Evolutionary conservation across 2,888 invertebrate genomes (phyloP).

Genomic region (Tridacna crocea): DNA sequence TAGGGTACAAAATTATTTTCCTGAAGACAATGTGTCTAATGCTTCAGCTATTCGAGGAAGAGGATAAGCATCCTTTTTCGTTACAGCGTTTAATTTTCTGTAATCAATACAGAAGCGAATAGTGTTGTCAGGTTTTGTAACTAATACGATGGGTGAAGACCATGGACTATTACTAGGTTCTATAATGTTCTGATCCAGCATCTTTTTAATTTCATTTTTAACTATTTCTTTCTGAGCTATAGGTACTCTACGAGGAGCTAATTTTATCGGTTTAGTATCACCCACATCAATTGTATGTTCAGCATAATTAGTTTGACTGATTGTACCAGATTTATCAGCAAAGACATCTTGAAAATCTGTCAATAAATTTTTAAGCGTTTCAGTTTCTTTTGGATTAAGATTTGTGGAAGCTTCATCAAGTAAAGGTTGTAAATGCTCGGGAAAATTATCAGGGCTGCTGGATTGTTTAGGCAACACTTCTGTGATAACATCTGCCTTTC

Average conservation of each 20-base stretch:
- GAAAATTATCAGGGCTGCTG: background rate
- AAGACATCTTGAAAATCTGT: background rate
- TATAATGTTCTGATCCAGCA: background rate
- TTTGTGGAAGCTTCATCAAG: background rate
- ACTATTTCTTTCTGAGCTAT: background rate
- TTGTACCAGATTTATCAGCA: background rate
- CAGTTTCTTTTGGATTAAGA: background rate
- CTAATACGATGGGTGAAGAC: background rate
- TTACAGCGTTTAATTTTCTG: constrained; percentile 34
- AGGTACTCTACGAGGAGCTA: constrained; percentile 1
- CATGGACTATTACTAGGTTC: constrained; percentile 4
- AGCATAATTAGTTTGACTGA: constrained; percentile 4
- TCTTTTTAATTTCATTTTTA: background rate
- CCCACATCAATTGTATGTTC: constrained; percentile 1
- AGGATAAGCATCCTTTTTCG: no score
- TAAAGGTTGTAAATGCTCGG: background rate
- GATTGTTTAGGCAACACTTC: background rate
- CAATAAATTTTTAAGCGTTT: background rate
- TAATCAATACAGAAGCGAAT: constrained; percentile 3
- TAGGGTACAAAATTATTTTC: no score
- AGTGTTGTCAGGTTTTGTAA: background rate
- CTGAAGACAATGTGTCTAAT: no score
- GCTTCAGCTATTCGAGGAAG: no score
- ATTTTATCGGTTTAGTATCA: background rate
- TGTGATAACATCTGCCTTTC: background rate